Base-by-base conservation (phyloP, 2,113 vertebrate species). In the Halichoerus grypus region DNA sequence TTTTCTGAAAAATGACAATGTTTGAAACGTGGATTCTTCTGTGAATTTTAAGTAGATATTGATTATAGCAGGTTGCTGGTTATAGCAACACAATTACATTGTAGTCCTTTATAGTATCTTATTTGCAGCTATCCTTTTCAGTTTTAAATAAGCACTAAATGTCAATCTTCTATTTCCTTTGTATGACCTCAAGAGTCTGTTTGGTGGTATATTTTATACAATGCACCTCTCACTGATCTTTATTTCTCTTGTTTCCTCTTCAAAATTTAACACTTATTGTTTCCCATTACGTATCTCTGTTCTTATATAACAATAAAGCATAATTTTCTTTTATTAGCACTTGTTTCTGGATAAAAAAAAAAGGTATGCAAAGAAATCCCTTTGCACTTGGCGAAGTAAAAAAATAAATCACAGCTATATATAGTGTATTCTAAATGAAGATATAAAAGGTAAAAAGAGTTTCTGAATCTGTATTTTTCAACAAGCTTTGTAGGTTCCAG, bases 281-380 rank as follows among this genome's bases (percentile, higher is more conserved):
- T 94, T 91, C 0, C 0, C 72, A 18, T 55, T 65, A 49, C 24
- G 49, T 61, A 71, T 87, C 90, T 95, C n/a, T 55, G 0, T 53
- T 65, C n/a, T 88, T 51, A 96, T 88, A 49, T 72, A 80, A 63
- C n/a, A 80, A 67, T 94, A 98, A 91, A 19, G 19, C 31, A 33
- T 59, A 0, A 0, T 57, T 91, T 93, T 57, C 3, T 93, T 96
- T 28, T 76, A 59, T 7, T 74, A 94, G 65, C 51, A 7, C 6
- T 95, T 84, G 5, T 5, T 31, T 59, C 89, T 91, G 26, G 26
- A 72, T 72, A 10, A 24, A 31, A 84, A 72, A 84, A 80, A 22
- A 7, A 1, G 2, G 5, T 87, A 22, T 46, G 33, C 7, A 93
- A 95, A 72, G 28, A 87, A 95, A 82, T 12, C 8, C 61, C 61